phyloP scores from a whole-genome alignment of 2,113 vertebrate genomes.

The Nanorana parkeri region DNA sequence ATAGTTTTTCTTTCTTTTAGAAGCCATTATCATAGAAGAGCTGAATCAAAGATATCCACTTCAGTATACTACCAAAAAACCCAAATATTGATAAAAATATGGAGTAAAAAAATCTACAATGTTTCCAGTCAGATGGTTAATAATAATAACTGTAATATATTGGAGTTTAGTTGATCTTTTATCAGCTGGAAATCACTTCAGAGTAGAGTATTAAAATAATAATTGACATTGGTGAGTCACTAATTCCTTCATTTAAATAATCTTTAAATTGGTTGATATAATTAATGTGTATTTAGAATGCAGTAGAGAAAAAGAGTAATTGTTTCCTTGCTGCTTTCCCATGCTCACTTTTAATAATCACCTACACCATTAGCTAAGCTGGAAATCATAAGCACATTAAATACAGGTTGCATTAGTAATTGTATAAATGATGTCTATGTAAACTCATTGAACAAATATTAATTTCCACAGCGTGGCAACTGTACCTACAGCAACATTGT shows the following conservation, averaged over 20 bases:
- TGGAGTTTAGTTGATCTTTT: background rate
- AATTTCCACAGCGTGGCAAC: conserved; percentile 29
- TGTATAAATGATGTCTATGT: conserved; percentile 47
- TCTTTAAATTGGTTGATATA: conserved; percentile 39
- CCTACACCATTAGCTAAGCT: conserved; percentile 12
- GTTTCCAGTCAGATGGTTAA: no score
- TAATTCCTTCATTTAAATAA: conserved; percentile 34
- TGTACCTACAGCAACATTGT: background rate
- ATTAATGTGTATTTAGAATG: conserved; percentile 34
- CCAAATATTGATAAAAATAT: no score
- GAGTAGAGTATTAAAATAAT: conserved; percentile 2
- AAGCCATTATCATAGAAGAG: no score
- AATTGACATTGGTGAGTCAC: conserved; percentile 14
- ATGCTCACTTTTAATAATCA: conserved; percentile 35
- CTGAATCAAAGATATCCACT: no score
- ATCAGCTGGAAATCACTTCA: background rate
- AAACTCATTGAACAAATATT: conserved; percentile 21
- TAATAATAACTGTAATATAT: no score
- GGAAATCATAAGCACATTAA: conserved; percentile 36
- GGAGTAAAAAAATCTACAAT: no score
- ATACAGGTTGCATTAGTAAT: conserved; percentile 33
- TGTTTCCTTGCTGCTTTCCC: background rate
- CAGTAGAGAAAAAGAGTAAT: background rate
- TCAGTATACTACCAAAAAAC: no score
- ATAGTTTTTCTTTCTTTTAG: no score